Evolutionary conservation across 2,113 vertebrate genomes (phyloP).

Genomic region (Eublepharis macularius): DNA sequence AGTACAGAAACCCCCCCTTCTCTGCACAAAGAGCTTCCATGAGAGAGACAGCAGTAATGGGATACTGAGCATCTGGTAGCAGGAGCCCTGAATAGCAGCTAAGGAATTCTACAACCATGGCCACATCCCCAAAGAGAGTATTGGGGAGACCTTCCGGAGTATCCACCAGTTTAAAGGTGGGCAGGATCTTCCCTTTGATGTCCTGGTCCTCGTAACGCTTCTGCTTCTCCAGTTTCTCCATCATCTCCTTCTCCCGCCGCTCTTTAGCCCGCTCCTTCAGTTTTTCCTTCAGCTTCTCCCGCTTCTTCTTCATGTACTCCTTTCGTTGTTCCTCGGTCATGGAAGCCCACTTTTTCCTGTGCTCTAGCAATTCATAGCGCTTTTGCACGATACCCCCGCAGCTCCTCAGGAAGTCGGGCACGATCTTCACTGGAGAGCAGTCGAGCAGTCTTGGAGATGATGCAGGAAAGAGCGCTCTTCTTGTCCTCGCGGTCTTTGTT

Average conservation of each 20-base stretch:
- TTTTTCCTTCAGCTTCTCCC: conserved; percentile 87
- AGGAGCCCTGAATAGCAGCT: conserved; percentile 90
- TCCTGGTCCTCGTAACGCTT: conserved; percentile 94
- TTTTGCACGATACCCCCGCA: conserved; percentile 87
- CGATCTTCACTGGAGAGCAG: conserved; percentile 88
- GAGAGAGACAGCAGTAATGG: conserved; percentile 88
- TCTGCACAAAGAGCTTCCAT: conserved; percentile 93
- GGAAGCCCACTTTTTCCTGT: conserved; percentile 89
- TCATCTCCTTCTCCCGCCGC: conserved; percentile 89
- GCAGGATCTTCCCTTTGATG: conserved; percentile 82
- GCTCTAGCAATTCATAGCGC: conserved; percentile 90
- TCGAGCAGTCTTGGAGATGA: conserved; percentile 91
- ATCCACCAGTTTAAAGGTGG: conserved; percentile 89
- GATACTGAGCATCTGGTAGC: conserved; percentile 93
- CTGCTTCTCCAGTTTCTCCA: conserved; percentile 86
- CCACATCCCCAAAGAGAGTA: conserved; percentile 91
- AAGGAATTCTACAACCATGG: conserved; percentile 94
- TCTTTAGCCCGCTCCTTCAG: conserved; percentile 91
- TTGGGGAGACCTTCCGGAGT: conserved; percentile 96
- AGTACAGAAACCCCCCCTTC: conserved; percentile 89
- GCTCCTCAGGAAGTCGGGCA: conserved; percentile 88
- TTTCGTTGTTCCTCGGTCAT: conserved; percentile 92
- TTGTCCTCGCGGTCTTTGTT: conserved; percentile 93
- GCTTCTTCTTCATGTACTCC: conserved; percentile 87
- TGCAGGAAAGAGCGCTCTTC: conserved; percentile 87